A percentile compares a stretch with the other conserved stretches of the same genome.
These are phyloP conservation scores for Apis dorsata DNA, from an alignment of 1,140 invertebrate genomes.

Conservation along the genomic window DNA sequence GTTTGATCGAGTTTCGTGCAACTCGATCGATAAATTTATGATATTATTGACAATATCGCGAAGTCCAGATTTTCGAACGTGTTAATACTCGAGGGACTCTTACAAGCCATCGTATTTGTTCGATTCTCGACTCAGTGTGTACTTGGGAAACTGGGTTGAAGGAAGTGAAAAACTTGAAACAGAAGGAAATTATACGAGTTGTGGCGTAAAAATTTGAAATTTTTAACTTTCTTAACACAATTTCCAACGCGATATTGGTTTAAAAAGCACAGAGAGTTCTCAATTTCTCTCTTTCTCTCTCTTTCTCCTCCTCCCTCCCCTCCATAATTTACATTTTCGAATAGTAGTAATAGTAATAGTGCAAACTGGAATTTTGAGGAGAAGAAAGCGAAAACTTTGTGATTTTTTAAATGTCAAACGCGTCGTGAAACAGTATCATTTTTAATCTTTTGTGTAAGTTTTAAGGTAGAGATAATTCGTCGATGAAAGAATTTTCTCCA, in stretches of 20 bases:
- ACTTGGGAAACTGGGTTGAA: background rate
- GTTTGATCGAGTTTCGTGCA: too few relatives aligned
- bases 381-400: background rate
- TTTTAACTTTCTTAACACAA: background rate
- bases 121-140: background rate
- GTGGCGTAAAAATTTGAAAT: background rate
- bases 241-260: background rate
- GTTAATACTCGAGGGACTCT: too few relatives aligned
- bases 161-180: background rate
- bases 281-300: background rate
- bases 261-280: background rate
- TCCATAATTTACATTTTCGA: background rate
- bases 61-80: too few relatives aligned
- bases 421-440: background rate
- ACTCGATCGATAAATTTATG: too few relatives aligned
- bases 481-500: background rate
- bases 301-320: too few relatives aligned
- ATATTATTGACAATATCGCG: too few relatives aligned
- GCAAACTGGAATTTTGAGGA: background rate
- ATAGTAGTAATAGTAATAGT: background rate
- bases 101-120: background rate
- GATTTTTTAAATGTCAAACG: background rate
- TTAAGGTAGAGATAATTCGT: too few relatives aligned
- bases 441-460: constrained; percentile 5
- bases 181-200: background rate